Evolutionary conservation across 1,140 invertebrate species (phyloP).

Genomic region (Hydropsyche tenuis): DNA sequence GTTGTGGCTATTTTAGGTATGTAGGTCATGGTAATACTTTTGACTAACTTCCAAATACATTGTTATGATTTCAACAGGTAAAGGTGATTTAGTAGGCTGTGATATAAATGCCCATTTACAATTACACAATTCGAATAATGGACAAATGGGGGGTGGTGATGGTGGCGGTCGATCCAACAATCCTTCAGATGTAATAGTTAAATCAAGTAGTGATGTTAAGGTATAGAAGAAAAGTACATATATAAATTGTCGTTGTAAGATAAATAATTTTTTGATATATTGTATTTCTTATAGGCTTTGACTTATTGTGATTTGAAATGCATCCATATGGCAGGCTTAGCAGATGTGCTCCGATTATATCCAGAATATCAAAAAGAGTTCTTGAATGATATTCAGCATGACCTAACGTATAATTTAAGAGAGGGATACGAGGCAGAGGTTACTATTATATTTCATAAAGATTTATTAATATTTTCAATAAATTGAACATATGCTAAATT

Average conservation of each 20-base stretch:
- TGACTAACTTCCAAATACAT: conserved; percentile 1
- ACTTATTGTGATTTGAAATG: conserved; percentile 97
- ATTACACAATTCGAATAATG: conserved; percentile 60
- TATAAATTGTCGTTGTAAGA: too few relatives aligned
- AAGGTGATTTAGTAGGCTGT: conserved; percentile 94
- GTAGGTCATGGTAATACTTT: not conserved
- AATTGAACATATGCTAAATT: not conserved
- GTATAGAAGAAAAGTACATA: conserved; percentile 51
- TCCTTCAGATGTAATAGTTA: conserved; percentile 79
- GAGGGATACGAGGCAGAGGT: conserved; percentile 91
- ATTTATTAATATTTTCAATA: not conserved
- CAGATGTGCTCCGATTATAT: conserved; percentile 89
- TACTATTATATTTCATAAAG: conserved; percentile 43
- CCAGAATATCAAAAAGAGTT: conserved; percentile 95
- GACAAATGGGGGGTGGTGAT: conserved; percentile 62
- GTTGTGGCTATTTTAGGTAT: conserved; percentile 97
- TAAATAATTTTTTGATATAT: not conserved
- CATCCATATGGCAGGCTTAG: conserved; percentile 87
- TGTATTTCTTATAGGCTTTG: conserved; percentile 66
- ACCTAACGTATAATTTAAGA: conserved; percentile 92
- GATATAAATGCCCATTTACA: conserved; percentile 85
- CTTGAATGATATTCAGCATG: conserved; percentile 92
- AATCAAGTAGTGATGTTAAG: conserved; percentile 93
- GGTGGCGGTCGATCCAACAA: conserved; percentile 62
- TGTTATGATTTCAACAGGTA: conserved; percentile 75